phyloP scores from a whole-genome alignment of 2,113 vertebrate species.

The Pseudolaguvia tuberculata region DNA sequence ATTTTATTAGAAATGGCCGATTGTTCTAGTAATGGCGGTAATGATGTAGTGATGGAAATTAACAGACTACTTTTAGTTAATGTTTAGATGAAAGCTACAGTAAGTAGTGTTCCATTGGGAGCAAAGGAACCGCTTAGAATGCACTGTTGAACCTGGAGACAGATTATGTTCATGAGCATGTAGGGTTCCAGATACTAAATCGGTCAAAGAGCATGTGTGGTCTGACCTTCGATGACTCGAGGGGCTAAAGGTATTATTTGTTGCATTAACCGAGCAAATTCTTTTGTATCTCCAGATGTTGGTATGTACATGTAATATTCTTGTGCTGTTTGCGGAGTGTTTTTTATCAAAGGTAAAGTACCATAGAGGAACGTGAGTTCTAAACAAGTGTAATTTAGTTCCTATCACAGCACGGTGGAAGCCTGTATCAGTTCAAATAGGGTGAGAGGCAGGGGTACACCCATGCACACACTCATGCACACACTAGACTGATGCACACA shows the following conservation, averaged over 20 bases:
- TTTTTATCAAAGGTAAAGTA: slow-evolving; percentile 12
- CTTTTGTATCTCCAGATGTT: not conserved
- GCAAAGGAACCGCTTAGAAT: not conserved
- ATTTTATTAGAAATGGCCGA: no score
- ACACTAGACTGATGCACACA: no score
- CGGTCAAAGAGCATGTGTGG: no score
- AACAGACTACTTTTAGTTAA: no score
- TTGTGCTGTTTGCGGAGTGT: not conserved
- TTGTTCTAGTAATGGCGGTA: no score
- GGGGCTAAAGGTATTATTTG: not conserved
- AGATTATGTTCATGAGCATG: no score
- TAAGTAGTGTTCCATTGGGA: not conserved
- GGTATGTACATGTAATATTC: not conserved
- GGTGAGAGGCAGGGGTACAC: no score
- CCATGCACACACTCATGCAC: no score
- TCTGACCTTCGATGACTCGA: not conserved
- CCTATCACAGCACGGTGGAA: not conserved
- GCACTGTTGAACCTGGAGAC: not conserved
- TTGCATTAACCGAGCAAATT: slow-evolving; percentile 5
- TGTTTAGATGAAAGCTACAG: not conserved
- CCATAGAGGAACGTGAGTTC: not conserved
- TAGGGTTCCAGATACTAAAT: not conserved
- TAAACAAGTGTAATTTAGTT: slow-evolving; percentile 4
- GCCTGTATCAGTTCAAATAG: no score
- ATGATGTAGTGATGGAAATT: no score